phyloP scores from a whole-genome alignment of 1,140 invertebrate genomes.

The Caerostris darwini region DNA sequence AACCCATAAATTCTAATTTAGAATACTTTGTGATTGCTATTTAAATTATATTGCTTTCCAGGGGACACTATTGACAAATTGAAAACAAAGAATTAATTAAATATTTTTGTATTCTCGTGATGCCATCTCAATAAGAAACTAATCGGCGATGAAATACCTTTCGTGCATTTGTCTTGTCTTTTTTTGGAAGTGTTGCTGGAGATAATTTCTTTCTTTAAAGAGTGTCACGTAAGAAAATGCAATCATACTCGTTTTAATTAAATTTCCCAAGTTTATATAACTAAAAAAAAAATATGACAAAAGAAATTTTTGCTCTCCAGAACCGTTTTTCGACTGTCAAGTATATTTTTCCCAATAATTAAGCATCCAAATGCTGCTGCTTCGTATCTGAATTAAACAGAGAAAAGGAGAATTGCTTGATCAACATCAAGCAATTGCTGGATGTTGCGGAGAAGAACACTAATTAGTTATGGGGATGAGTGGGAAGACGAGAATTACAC shows the following conservation, averaged over 20 bases:
- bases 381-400: neutral
- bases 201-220: neutral
- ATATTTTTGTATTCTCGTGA: neutral
- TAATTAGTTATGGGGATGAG: neutral
- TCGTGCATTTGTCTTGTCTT: neutral
- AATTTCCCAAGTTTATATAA: neutral
- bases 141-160: neutral
- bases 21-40: too few relatives aligned
- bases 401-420: neutral
- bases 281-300: neutral
- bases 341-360: neutral
- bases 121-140: neutral
- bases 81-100: neutral
- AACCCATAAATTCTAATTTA: too few relatives aligned
- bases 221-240: neutral
- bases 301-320: neutral
- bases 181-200: neutral
- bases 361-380: neutral
- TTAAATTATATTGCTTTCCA: too few relatives aligned
- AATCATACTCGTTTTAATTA: neutral
- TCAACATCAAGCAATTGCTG: too few relatives aligned
- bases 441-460: neutral
- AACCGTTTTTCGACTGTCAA: neutral
- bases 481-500: too few relatives aligned
- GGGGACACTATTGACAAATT: too few relatives aligned